Percentiles rank a stretch among this genome's conserved stretches.
These are phyloP conservation scores for Coenonympha glycerion DNA, from an alignment of 2,888 invertebrate species.

Conservation along the genomic window DNA sequence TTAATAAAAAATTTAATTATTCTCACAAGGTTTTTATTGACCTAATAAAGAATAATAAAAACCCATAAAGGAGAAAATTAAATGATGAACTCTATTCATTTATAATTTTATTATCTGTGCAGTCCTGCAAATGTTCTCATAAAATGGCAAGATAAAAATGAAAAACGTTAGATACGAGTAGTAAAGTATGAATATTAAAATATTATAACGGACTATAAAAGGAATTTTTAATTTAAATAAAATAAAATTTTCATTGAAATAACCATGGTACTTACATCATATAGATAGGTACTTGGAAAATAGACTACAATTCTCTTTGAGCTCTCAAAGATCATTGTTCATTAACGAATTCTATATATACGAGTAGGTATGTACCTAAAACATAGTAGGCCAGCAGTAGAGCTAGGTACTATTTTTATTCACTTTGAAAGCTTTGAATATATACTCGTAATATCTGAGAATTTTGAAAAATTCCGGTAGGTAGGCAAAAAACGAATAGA, in stretches of 20 bases:
- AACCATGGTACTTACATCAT: no score
- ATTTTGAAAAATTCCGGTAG: not conserved
- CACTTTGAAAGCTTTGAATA: not conserved
- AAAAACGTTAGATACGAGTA: not conserved
- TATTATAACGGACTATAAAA: conserved; percentile 1
- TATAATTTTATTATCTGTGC: conserved; percentile 5
- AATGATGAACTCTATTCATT: conserved; percentile 2
- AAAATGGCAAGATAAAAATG: conserved; percentile 6
- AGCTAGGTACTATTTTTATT: no score
- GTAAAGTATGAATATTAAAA: not conserved
- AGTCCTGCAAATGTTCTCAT: conserved; percentile 9
- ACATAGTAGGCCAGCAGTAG: not conserved
- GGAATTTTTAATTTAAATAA: no score
- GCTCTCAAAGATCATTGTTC: no score
- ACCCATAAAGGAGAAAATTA: conserved; percentile 3
- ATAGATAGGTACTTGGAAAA: no score
- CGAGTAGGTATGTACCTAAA: no score
- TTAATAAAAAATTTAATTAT: no score
- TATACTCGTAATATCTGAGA: not conserved
- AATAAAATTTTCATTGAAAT: no score
- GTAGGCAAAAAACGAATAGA: not conserved
- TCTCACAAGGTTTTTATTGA: not conserved
- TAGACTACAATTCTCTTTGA: no score
- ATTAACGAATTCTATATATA: no score
- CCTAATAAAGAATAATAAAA: not conserved